Conservation (phyloP, 1,140 invertebrate genomes). For the Capitella teleta region DNA sequence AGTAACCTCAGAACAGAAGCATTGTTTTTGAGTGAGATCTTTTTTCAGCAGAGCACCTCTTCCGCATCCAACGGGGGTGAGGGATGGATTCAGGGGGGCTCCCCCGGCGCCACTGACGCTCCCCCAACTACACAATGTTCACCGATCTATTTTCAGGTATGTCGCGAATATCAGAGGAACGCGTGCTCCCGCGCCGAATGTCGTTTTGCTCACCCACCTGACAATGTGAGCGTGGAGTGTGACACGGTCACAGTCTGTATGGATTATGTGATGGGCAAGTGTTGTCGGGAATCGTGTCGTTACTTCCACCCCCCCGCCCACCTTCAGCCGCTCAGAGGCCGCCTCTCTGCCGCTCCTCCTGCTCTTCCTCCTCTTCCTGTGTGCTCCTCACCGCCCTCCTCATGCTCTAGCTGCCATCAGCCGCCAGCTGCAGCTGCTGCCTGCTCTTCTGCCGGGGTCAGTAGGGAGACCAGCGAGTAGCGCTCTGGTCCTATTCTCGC, state of each 20-base stretch:
- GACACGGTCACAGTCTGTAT: slow-evolving; percentile 99
- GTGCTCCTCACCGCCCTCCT: slow-evolving; percentile 12
- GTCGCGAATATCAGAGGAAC: slow-evolving; percentile 97
- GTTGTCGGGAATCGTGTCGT: slow-evolving; percentile 81
- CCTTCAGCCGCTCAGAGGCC: slow-evolving; percentile 96
- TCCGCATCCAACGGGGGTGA: too few relatives aligned
- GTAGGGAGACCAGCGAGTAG: too few relatives aligned
- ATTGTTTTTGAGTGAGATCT: too few relatives aligned
- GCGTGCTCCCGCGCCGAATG: slow-evolving; percentile 98
- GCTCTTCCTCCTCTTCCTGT: slow-evolving; percentile 1
- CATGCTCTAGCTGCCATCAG: slow-evolving; percentile 22
- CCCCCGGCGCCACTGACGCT: slow-evolving; percentile 49
- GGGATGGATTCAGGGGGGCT: too few relatives aligned
- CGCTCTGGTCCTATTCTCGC: too few relatives aligned
- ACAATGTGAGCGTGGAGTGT: slow-evolving; percentile 92
- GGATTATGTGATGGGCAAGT: slow-evolving; percentile 99
- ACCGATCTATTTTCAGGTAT: slow-evolving; percentile 73
- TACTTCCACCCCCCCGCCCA: slow-evolving; percentile 61
- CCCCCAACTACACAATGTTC: neutral
- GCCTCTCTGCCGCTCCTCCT: slow-evolving; percentile 48
- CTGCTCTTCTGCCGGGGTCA: neutral
- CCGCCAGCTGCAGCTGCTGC: slow-evolving; percentile 1
- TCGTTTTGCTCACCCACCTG: slow-evolving; percentile 98
- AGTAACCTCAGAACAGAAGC: too few relatives aligned
- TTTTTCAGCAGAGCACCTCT: too few relatives aligned